Percentiles rank a stretch among this genome's conserved stretches.
These are phyloP conservation scores for Mus caroli DNA, from an alignment of 2,797 vertebrate species.

Conservation along the genomic window DNA sequence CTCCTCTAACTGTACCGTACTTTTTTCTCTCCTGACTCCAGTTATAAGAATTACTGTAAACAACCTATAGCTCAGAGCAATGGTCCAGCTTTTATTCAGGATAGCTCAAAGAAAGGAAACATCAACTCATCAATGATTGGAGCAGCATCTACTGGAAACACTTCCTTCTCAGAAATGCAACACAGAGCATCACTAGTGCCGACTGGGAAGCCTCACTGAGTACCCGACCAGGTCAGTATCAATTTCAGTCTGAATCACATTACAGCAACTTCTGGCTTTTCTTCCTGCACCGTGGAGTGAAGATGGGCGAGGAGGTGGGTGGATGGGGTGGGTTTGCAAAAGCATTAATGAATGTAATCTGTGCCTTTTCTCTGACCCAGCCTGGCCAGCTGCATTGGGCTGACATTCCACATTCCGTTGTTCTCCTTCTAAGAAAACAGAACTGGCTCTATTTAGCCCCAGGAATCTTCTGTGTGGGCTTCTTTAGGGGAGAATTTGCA, in stretches of 20 bases:
- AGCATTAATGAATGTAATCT: constrained; percentile 70
- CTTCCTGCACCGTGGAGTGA: background rate
- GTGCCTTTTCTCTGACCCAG: constrained; percentile 74
- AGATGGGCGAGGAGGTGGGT: background rate
- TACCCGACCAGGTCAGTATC: background rate
- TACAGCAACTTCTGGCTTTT: constrained; percentile 10
- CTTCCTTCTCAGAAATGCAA: background rate
- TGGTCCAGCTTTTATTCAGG: background rate
- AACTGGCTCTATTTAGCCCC: constrained; percentile 80
- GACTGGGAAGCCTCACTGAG: background rate
- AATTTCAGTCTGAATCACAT: background rate
- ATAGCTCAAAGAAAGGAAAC: background rate
- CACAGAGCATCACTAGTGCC: background rate
- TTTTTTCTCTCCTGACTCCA: background rate
- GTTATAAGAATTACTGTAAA: background rate
- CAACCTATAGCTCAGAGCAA: background rate
- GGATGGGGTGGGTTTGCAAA: constrained; percentile 56
- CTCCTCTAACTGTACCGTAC: background rate
- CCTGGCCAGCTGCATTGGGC: constrained; percentile 81
- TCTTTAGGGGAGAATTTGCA: constrained; percentile 79
- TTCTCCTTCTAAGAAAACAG: constrained; percentile 84
- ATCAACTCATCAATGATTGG: background rate
- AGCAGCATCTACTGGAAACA: background rate
- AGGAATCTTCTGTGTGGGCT: constrained; percentile 82
- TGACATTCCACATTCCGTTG: constrained; percentile 84